Conservation (phyloP, 2,888 invertebrate species). For the Oscheius sp. region DNA sequence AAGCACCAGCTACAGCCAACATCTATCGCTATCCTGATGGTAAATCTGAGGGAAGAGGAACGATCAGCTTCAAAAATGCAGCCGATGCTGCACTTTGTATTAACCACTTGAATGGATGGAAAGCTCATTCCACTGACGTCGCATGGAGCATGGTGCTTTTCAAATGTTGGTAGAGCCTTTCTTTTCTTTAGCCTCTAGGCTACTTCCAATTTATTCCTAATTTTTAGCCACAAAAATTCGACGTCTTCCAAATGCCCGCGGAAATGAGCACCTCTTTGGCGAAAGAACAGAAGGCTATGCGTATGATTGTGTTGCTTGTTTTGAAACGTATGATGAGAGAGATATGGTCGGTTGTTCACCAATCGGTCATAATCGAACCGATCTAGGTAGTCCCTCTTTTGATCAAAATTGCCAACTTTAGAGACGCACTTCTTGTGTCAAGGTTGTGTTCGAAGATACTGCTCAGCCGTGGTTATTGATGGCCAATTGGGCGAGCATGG, state of each 20-base stretch:
- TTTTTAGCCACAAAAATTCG: slow-evolving; percentile 14
- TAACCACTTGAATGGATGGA: neutral
- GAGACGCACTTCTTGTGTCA: too few species aligned
- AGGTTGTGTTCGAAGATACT: too few species aligned
- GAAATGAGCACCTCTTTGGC: slow-evolving; percentile 12
- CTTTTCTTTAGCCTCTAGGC: neutral
- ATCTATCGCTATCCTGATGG: slow-evolving; percentile 19
- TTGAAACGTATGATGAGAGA: slow-evolving; percentile 22
- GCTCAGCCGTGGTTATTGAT: too few species aligned
- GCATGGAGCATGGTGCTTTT: neutral
- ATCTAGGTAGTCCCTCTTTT: too few species aligned
- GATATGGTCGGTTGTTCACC: slow-evolving; percentile 22
- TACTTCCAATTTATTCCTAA: too few species aligned
- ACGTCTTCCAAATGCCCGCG: slow-evolving; percentile 5
- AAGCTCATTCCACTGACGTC: neutral
- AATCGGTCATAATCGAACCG: neutral
- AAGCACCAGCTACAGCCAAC: neutral
- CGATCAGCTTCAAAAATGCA: neutral
- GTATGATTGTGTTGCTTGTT: slow-evolving; percentile 10
- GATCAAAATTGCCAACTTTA: too few species aligned
- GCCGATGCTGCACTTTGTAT: slow-evolving; percentile 7
- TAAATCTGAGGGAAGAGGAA: slow-evolving; percentile 19
- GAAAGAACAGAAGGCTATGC: neutral
- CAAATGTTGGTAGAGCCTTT: neutral
- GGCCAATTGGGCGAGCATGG: too few species aligned